Base-by-base conservation (phyloP, 2,113 vertebrate species). In the Cottus gobio region DNA sequence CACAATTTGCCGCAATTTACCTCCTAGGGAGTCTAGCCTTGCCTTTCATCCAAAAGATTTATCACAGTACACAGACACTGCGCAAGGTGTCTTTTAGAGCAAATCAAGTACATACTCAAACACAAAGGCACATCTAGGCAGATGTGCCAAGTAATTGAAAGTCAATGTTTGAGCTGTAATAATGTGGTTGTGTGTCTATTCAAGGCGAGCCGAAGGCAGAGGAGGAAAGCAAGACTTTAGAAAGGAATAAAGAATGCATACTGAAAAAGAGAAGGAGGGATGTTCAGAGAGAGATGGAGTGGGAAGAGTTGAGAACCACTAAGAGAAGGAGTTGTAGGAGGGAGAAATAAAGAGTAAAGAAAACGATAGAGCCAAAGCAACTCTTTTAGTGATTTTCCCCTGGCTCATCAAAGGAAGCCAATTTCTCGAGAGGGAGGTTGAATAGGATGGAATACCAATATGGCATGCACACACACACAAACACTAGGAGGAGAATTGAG, bases 1-100 rank as follows among this genome's bases (percentile, higher is more conserved):
- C 78, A 79, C 85, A 81, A 63, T 93, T 92, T 89, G 86, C 62
- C 83, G 83, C 84, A 71, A 84, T 91, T 91, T 89, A 88, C 87
- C 92, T 79, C 90, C 84, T 31, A 46, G 36, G 48, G 82, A 15
- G 84, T 24, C 61, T 31, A 24, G 57, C 76, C 48, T 67, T 75
- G 16, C 22, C 68, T 87, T 85, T 77, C 80, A 73, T 80, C 61
- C 37, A 58, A 5, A 54, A 72, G 77, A 85, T 85, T 68, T 67
- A 87, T 83, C 68, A 69, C 52, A 46, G 34, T 50, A 22, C 30
- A 15, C 58, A 58, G 31, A 57, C 64, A 73, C 24, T 2, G 31
- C 31, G 52, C 77, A 79, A 77, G 50, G 50, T 88, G 79, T 80
- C 73, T 85, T 80, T 82, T 28, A 30, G 46, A 48, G 64, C 52